Evolutionary conservation across 2,113 vertebrate genomes (phyloP).

Genomic region (Dasyprocta punctata): DNA sequence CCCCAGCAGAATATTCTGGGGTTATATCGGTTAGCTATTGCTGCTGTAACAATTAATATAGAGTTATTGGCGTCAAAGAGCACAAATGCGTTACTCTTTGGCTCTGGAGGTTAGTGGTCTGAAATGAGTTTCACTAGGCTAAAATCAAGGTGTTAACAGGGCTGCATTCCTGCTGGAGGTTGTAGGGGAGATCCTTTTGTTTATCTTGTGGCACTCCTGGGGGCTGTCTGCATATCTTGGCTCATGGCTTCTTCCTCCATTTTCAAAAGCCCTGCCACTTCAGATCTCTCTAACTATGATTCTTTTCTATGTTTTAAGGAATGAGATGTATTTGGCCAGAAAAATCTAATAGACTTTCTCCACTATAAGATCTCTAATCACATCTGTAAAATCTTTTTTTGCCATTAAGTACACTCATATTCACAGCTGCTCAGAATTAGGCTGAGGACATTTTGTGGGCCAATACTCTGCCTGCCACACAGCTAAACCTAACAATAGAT

Average conservation of each 20-base stretch:
- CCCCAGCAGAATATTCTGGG: background rate
- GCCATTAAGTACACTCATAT: background rate
- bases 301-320: background rate
- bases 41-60: background rate
- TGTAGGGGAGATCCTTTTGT: background rate
- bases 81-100: background rate
- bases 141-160: background rate
- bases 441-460: background rate
- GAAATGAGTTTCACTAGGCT: background rate
- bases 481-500: background rate
- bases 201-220: background rate
- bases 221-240: background rate
- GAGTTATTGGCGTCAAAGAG: background rate
- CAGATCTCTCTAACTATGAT: background rate
- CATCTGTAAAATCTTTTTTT: background rate
- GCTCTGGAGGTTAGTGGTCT: background rate
- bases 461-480: background rate
- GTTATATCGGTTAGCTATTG: background rate
- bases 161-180: background rate
- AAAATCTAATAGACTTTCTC: background rate
- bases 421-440: background rate
- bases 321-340: background rate
- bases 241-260: background rate
- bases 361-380: conserved; percentile 1
- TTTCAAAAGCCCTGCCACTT: background rate